Base-by-base conservation (phyloP, 2,888 invertebrate species). In the Platypus cylindrus region DNA sequence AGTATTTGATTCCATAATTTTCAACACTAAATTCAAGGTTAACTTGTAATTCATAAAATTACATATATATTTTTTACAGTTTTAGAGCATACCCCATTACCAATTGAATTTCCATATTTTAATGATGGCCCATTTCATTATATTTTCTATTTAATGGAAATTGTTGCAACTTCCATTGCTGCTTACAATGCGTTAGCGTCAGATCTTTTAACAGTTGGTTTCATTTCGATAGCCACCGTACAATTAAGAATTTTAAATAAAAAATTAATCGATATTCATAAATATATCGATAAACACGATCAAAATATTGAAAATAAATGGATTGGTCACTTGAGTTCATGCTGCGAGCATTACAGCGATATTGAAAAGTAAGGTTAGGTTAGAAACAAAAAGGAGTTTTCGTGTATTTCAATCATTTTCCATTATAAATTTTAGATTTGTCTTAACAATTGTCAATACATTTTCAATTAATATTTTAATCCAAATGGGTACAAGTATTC, bases 391-490 rank as follows among this genome's bases (percentile, higher is more conserved):
- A 20, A 7, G 9, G 5, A 20, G 20, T 12, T 24, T 24, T 11
- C 4, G 4, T 24, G n/a, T 24, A n/a, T 24, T 4, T 24, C 17
- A 29, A 30, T 30, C 16, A 8, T 22, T 32, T 38, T 30, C n/a
- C n/a, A n/a, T n/a, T n/a, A n/a, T n/a, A n/a, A n/a, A 11, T 41
- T 33, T 17, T 30, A 43, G 43, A 13, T 43, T 17, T 24, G 20
- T 41, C 1, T 32, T 18, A 15, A 14, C 20, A 7, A 13, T 36
- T 13, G 13, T 24, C 7, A 27, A 34, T 9, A 23, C 40, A 9
- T 44, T 42, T 27, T 36, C 40, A 4, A 17, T 34, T 13, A 24
- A 31, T n/a, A 24, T 44, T 12, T 36, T 42, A 18, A 26, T 30
- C 9, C 40, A 42, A 14, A 12, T 40, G 8, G 23, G 32, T 16